Evolutionary conservation across 1,140 invertebrate species (phyloP).

Genomic region (Dinoponera quadriceps): DNA sequence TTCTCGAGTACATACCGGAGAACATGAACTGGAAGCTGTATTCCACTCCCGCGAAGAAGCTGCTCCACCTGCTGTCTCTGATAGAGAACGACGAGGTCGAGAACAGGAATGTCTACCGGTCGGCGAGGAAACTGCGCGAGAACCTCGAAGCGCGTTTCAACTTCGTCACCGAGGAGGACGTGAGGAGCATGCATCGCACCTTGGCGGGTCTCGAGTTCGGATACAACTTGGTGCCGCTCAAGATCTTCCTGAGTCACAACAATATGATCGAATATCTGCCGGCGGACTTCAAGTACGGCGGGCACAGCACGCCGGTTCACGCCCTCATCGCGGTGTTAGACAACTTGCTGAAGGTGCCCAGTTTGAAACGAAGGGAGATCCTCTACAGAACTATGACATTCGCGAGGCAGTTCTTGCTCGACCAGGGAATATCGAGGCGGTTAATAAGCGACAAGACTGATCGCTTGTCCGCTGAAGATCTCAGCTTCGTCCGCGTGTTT

Average conservation of each 20-base stretch:
- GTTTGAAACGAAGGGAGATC: neutral
- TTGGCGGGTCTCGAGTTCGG: constrained; percentile 18
- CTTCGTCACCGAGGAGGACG: constrained; percentile 42
- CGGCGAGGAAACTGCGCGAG: neutral
- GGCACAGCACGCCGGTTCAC: neutral
- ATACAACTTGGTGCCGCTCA: constrained; percentile 28
- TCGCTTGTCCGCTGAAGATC: neutral
- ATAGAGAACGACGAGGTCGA: neutral
- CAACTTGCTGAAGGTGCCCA: neutral
- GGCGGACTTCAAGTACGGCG: neutral
- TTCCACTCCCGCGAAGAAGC: constrained; percentile 28
- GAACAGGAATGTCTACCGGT: neutral
- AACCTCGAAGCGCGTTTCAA: constrained; percentile 25
- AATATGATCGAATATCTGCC: constrained; percentile 57
- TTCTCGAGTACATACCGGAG: constrained; percentile 15
- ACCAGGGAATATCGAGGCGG: neutral
- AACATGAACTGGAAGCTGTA: constrained; percentile 19
- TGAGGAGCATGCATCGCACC: constrained; percentile 12
- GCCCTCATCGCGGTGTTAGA: constrained; percentile 40
- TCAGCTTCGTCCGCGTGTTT: constrained; percentile 28
- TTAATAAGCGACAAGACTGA: neutral
- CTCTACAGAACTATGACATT: constrained; percentile 28
- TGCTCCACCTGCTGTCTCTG: constrained; percentile 28
- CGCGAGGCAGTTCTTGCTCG: neutral
- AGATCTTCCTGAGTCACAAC: constrained; percentile 53